phyloP scores from a whole-genome alignment of 2,113 vertebrate genomes.

The Castor canadensis region DNA sequence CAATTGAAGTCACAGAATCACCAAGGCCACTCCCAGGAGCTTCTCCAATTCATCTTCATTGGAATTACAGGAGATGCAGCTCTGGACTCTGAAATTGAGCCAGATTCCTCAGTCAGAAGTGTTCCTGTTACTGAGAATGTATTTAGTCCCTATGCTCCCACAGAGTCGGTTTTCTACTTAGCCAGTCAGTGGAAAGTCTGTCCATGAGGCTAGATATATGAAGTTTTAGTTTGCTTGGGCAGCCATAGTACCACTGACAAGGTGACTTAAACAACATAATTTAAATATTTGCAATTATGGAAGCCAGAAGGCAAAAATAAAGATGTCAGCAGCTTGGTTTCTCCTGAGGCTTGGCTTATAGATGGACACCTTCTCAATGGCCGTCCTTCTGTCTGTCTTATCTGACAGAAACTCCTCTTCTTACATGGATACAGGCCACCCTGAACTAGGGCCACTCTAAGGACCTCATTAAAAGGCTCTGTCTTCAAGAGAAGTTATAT shows the following conservation, averaged over 20 bases:
- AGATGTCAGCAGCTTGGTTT: not conserved
- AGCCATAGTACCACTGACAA: not conserved
- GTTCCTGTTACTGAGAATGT: not conserved
- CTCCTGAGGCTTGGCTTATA: not conserved
- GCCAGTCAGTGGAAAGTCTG: not conserved
- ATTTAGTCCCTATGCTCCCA: not conserved
- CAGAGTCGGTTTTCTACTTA: not conserved
- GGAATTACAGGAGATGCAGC: not conserved
- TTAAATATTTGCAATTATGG: not conserved
- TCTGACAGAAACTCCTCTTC: not conserved
- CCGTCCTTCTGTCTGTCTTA: not conserved
- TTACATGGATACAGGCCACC: not conserved
- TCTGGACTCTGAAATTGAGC: not conserved
- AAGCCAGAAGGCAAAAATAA: not conserved
- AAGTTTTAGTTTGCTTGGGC: not conserved
- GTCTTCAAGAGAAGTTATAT: not conserved
- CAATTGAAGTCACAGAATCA: slow-evolving; percentile 2
- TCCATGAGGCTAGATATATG: not conserved
- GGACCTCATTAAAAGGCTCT: not conserved
- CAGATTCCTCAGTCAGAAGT: not conserved
- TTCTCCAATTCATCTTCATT: not conserved
- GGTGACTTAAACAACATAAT: not conserved
- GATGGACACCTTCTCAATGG: not conserved
- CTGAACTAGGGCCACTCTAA: not conserved
- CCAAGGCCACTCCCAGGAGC: not conserved